These are phyloP conservation scores for Orthosia cruda DNA, from an alignment of 2,888 invertebrate genomes.

Conservation along the genomic window DNA sequence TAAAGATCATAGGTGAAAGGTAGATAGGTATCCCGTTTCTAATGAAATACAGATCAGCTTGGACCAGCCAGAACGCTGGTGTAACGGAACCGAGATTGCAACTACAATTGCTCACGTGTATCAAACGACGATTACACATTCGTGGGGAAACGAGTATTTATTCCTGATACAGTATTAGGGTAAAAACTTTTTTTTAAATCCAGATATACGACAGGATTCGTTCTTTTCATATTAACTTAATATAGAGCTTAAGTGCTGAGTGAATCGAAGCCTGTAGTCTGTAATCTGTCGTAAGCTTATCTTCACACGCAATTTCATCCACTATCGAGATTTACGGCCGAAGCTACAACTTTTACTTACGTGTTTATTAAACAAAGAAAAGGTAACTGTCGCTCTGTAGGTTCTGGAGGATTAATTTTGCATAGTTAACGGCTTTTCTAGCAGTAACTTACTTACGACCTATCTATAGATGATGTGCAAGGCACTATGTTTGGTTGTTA, in stretches of 20 bases:
- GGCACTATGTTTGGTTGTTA: no score
- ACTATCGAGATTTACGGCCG: conserved; percentile 36
- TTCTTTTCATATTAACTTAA: conserved; percentile 24
- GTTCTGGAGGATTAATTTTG: not conserved
- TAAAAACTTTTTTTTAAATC: not conserved
- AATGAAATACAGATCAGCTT: no score
- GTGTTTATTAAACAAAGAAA: conserved; percentile 35
- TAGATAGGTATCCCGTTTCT: no score
- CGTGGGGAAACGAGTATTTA: no score
- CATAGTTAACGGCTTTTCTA: no score
- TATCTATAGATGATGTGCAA: no score
- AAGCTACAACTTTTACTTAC: conserved; percentile 24
- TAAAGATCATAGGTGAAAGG: no score
- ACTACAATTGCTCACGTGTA: no score
- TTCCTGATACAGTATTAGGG: not conserved
- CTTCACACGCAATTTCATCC: conserved; percentile 46
- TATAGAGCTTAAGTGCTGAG: not conserved
- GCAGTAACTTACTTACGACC: no score
- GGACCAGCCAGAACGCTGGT: no score
- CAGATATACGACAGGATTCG: not conserved
- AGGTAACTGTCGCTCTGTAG: not conserved
- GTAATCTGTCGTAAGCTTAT: conserved; percentile 37
- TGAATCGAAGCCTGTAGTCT: conserved; percentile 7
- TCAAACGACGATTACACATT: no score
- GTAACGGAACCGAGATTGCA: no score